A percentile compares a stretch with the other conserved stretches of the same genome.
Evolutionary conservation across 2,888 invertebrate genomes (phyloP).

Genomic region (Zaprionus obscuricornis): DNA sequence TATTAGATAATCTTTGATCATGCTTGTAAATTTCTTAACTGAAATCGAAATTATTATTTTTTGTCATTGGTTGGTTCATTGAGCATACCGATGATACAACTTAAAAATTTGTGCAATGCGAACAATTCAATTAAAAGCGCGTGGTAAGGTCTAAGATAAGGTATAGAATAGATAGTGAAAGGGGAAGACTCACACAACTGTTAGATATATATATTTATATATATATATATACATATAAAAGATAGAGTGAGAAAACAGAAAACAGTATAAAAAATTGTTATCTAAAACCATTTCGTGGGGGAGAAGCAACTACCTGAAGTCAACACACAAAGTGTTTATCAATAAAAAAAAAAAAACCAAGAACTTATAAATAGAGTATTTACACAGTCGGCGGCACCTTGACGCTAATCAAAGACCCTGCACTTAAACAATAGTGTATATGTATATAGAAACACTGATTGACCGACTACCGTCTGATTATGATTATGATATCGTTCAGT

Average conservation of each 20-base stretch:
- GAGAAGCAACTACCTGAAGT: slow-evolving; percentile 29
- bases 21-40: slow-evolving; percentile 5
- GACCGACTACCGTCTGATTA: too few species aligned
- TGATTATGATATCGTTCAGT: too few species aligned
- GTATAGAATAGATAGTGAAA: not conserved
- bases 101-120: slow-evolving; percentile 36
- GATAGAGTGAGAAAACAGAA: not conserved
- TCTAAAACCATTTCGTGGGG: slow-evolving; percentile 22
- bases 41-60: slow-evolving; percentile 1
- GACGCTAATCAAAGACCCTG: too few species aligned
- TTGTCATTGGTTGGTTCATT: slow-evolving; percentile 33
- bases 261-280: slow-evolving; percentile 2
- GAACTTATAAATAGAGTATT: slow-evolving; percentile 24
- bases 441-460: too few species aligned
- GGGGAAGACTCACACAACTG: slow-evolving; percentile 3
- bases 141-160: not conserved
- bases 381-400: slow-evolving; percentile 3
- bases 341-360: too few species aligned
- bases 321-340: slow-evolving; percentile 33
- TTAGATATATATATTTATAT: too few species aligned
- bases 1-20: slow-evolving; percentile 1
- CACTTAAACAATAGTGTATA: too few species aligned
- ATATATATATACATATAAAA: too few species aligned
- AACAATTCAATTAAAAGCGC: slow-evolving; percentile 56
- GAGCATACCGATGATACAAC: slow-evolving; percentile 35